A percentile compares a stretch with the other conserved stretches of the same genome.
phyloP scores from a whole-genome alignment of 1,140 invertebrate species.

The Notospermus geniculatus region DNA sequence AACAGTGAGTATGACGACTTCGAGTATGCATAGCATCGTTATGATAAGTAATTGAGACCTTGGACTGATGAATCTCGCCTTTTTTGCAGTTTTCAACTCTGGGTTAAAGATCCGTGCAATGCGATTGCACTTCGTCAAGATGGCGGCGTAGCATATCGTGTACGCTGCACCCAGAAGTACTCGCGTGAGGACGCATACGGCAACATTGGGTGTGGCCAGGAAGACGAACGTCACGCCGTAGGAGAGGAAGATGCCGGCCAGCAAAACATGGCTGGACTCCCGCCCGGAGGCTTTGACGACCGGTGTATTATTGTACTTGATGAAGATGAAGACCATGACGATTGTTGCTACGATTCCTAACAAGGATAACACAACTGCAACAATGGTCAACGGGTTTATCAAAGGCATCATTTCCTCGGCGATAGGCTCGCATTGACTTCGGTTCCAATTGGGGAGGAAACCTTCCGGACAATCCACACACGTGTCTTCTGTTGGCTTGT shows the following conservation, averaged over 20 bases:
- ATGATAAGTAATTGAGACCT: conserved; percentile 88
- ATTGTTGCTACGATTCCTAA: conserved; percentile 58
- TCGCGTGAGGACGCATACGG: conserved; percentile 62
- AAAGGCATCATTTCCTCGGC: conserved; percentile 9
- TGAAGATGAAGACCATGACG: conserved; percentile 28
- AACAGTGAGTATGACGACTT: conserved; percentile 23
- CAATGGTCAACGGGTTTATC: conserved; percentile 8
- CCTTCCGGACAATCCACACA: conserved; percentile 18
- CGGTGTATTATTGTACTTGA: conserved; percentile 32
- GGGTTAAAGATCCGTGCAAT: conserved; percentile 70
- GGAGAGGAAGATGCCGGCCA: conserved; percentile 41
- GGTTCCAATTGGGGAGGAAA: conserved; percentile 4
- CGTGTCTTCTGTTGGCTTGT: background rate
- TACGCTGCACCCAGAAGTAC: conserved; percentile 68
- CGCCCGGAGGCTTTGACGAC: conserved; percentile 40
- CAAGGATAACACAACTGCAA: conserved; percentile 58
- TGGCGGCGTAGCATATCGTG: conserved; percentile 69
- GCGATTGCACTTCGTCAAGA: conserved; percentile 73
- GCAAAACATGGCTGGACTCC: conserved; percentile 38
- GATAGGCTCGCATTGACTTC: conserved; percentile 16
- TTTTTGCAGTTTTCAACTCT: conserved; percentile 74
- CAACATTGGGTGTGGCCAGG: conserved; percentile 57
- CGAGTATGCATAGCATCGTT: conserved; percentile 63
- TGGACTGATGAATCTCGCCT: conserved; percentile 86
- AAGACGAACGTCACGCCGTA: conserved; percentile 33